A percentile compares a stretch with the other conserved stretches of the same genome.
Evolutionary conservation across 2,888 invertebrate genomes (phyloP).

Genomic region (Polydrusus tereticollis): DNA sequence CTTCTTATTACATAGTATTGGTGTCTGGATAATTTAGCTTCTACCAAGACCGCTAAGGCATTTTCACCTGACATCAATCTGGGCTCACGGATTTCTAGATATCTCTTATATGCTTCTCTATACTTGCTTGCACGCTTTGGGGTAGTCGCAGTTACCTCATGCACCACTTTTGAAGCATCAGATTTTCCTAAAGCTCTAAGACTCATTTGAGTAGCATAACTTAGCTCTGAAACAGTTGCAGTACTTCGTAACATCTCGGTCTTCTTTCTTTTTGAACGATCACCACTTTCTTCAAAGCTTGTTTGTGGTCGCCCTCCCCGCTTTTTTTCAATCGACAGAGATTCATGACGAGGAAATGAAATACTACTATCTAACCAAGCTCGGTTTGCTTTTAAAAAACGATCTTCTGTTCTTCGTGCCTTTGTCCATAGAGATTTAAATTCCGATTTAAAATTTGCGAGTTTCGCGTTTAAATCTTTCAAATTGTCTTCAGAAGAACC

Average conservation of each 20-base stretch:
- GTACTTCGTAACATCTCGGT: conserved; percentile 15
- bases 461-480: background rate
- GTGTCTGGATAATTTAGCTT: conserved; percentile 26
- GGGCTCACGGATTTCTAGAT: too few species aligned
- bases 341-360: background rate
- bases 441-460: background rate
- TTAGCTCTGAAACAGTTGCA: conserved; percentile 9
- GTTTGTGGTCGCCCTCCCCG: background rate
- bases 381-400: background rate
- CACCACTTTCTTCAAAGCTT: background rate
- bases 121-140: background rate
- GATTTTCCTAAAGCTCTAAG: conserved; percentile 37
- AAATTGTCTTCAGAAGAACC: background rate
- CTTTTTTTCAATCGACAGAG: background rate
- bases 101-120: background rate
- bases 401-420: background rate
- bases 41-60: conserved; percentile 1
- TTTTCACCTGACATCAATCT: background rate
- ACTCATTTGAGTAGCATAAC: conserved; percentile 36
- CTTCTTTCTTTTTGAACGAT: conserved; percentile 13
- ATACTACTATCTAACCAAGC: background rate
- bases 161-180: conserved; percentile 21
- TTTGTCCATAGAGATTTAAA: background rate
- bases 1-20: conserved; percentile 52
- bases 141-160: conserved; percentile 10